Conservation (phyloP, 2,113 vertebrate genomes). For the Melanerpes formicivorus region DNA sequence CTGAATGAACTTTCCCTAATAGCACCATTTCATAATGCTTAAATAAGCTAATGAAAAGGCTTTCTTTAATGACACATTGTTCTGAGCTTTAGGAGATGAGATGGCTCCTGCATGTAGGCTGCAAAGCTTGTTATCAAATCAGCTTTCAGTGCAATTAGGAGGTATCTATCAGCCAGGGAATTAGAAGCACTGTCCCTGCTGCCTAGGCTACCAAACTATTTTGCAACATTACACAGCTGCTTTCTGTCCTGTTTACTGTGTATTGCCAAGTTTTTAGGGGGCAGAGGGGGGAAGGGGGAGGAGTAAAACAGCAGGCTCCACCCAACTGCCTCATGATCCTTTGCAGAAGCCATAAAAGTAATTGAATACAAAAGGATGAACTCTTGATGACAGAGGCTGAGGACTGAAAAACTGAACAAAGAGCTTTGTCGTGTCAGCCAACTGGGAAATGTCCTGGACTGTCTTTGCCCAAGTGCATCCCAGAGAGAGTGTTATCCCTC, state of each 20-base stretch:
- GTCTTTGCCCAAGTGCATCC: background rate
- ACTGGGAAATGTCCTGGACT: background rate
- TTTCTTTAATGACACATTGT: background rate
- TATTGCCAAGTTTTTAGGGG: background rate
- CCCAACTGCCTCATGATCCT: background rate
- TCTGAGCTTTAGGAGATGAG: background rate
- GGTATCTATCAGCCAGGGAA: background rate
- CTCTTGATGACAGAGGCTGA: background rate
- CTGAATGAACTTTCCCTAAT: background rate
- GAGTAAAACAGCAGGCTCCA: background rate
- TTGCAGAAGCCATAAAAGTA: background rate
- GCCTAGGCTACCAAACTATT: conserved; percentile 14
- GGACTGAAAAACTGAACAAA: background rate
- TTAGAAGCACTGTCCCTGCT: background rate
- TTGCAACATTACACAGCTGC: background rate
- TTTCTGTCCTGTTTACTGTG: background rate
- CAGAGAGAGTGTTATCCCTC: background rate
- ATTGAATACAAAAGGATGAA: background rate
- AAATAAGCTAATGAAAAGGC: conserved; percentile 25
- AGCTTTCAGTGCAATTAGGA: conserved; percentile 21
- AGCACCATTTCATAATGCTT: background rate
- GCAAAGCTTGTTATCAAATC: conserved; percentile 51
- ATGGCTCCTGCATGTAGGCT: background rate
- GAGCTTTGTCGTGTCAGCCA: background rate
- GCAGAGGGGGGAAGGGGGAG: too few species aligned